Evolutionary conservation across 2,888 invertebrate species (phyloP), one percentile per base, ranked within the genome.

Genomic region (Elysia crispata): DNA sequence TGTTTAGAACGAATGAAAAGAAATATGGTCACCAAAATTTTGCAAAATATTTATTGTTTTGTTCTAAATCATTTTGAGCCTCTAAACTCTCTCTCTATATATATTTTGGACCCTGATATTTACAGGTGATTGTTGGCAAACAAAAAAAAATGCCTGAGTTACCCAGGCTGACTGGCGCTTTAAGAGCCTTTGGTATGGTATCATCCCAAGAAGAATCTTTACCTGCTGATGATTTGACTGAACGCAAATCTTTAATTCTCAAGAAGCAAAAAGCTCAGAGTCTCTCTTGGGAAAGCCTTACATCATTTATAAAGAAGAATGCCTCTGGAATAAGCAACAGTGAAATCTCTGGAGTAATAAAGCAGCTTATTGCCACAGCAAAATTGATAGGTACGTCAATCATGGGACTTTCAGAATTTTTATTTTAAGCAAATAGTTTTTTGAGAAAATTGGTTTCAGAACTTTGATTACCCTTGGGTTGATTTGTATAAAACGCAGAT

Each of bases 151-250:
- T 87, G 87, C 84, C 81, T 67, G 82, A 80, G 50, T 78, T 87
- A n/a, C 89, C 89, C 11, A 80, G 88, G 41, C 81, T 89, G 60
- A 85, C 88, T 23, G 85, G 86, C 25, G 89, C 89, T n/a, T 74
- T 89, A 30, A 69, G 89, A 74, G 88, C 86, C 5, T 88, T 88
- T 76, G 84, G 88, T n/a, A 85, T 82, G 30, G 85, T 87, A 23
- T 81, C 85, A 70, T 82, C 79, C 23, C 74, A 75, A 62, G 80
- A 82, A 6, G 60, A 80, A 50, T 75, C 33, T n/a, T 49, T 20
- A 18, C 60, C 20, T 20, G 57, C 80, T 31, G 82, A 83, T 66
- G 88, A 89, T 74, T 77, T 89, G 41, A 77, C 82, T 31, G 77
- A 82, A 54, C 87, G 88, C 74, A 83, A 87, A 73, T 84, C 86